These are phyloP conservation scores for Burhinus bistriatus DNA, from an alignment of 2,113 vertebrate genomes.

Conservation along the genomic window DNA sequence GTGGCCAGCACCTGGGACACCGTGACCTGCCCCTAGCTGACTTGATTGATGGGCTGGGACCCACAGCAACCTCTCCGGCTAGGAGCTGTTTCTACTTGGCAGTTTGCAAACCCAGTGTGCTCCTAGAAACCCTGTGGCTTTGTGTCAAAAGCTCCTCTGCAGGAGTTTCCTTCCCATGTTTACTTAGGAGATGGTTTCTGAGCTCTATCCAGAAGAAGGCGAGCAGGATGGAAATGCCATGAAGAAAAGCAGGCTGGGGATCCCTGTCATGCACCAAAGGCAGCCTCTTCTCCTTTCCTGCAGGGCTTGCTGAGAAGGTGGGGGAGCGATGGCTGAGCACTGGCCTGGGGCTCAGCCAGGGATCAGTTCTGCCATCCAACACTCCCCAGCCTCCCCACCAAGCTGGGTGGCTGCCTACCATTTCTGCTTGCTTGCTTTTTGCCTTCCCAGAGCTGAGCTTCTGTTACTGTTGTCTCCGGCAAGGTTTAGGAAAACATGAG, in stretches of 20 bases:
- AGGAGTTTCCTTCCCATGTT: neutral
- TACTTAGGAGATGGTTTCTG: neutral
- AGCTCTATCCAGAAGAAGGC: neutral
- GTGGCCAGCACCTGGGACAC: rapidly evolving
- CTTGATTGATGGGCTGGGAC: neutral
- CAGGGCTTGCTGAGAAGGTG: neutral
- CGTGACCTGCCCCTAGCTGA: neutral
- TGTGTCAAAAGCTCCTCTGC: neutral
- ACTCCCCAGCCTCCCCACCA: rapidly evolving
- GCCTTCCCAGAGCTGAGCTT: neutral
- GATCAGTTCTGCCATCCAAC: neutral
- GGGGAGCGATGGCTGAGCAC: rapidly evolving
- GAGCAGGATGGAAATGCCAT: neutral
- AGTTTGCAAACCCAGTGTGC: neutral
- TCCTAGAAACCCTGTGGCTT: neutral
- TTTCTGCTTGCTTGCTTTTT: neutral
- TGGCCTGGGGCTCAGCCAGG: neutral
- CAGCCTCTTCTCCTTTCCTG: neutral
- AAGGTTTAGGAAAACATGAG: neutral
- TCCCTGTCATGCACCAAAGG: neutral
- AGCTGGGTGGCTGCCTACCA: neutral
- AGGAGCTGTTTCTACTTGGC: neutral
- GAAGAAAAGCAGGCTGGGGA: neutral
- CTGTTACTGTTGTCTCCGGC: neutral
- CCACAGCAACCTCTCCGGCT: neutral